These are phyloP conservation scores for Urocyon cinereoargenteus DNA, from an alignment of 2,797 vertebrate species.

Conservation along the genomic window DNA sequence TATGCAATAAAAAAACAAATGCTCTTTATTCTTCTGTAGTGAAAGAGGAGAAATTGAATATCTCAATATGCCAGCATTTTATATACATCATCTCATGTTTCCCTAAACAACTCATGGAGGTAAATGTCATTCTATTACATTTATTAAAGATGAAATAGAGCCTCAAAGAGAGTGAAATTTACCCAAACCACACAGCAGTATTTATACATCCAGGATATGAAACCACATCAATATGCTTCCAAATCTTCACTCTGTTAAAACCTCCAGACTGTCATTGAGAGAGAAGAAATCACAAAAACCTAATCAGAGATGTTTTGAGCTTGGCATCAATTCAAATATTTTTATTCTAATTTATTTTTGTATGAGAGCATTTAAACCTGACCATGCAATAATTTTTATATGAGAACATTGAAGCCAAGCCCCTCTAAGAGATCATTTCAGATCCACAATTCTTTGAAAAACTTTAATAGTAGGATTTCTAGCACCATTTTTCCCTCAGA, in stretches of 20 bases:
- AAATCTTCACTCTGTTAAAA: constrained; percentile 16
- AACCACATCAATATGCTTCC: neutral
- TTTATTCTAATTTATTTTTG: constrained; percentile 60
- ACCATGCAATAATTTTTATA: neutral
- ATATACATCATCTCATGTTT: neutral
- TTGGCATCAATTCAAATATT: neutral
- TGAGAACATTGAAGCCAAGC: neutral
- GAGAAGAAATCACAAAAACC: neutral
- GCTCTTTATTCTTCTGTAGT: neutral
- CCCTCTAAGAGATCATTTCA: constrained; percentile 12
- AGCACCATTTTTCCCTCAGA: neutral
- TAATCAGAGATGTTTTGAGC: constrained; percentile 13
- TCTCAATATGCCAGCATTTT: neutral
- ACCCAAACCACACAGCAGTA: neutral
- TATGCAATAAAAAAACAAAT: neutral
- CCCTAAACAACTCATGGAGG: neutral
- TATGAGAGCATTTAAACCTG: neutral
- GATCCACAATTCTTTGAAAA: constrained; percentile 52
- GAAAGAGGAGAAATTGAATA: neutral
- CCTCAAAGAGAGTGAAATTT: neutral
- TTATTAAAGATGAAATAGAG: neutral
- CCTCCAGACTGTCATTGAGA: neutral
- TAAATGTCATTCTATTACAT: neutral
- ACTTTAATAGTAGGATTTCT: constrained; percentile 39
- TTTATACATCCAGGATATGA: neutral